Base-by-base conservation (phyloP, 2,888 invertebrate species). In the Argynnis bischoffii region DNA sequence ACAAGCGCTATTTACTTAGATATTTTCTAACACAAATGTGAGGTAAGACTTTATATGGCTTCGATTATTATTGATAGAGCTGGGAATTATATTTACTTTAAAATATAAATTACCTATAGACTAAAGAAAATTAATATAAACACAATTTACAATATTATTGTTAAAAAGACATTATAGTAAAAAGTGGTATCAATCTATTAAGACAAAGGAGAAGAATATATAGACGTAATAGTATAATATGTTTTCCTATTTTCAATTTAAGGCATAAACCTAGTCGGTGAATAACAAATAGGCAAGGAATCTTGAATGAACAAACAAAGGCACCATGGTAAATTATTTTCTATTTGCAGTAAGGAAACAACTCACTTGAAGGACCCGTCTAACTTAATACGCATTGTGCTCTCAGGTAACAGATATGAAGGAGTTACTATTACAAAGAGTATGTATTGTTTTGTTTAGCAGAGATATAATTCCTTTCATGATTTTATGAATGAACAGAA, bases 281-380 rank as follows among this genome's bases (percentile, higher is more conserved):
- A 47, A 21, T 26, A 5, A n/a, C n/a, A 47, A 59, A 47, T 47
- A 59, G 26, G 35, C 50, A 80, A 83, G 79, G 80, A 80, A 82
- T 87, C 86, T 84, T 85, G 84, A 85, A 87, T 82, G 82, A 79
- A 77, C 81, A 80, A 84, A 86, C 85, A 89, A 88, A 88, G 83
- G 81, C 78, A 83, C 84, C 85, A 85, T 84, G 77, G 81, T 84
- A 88, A 86, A 87, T 88, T 86, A 86, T 84, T 81, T 78, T 80
- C 81, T 88, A 85, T 88, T 88, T 89, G 84, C 81, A 66, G 76
- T 78, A 74, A 80, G 80, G 80, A 84, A 87, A 88, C 85, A 87
- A 81, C 81, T 79, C 77, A 79, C 79, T 84, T 78, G 79, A 81
- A 81, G 81, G 79, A 80, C 77, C 78, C 80, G 78, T 74, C 78